A percentile compares a stretch with the other conserved stretches of the same genome.
Evolutionary conservation across 2,797 vertebrate genomes (phyloP).

Genomic region (Danionella dracula): DNA sequence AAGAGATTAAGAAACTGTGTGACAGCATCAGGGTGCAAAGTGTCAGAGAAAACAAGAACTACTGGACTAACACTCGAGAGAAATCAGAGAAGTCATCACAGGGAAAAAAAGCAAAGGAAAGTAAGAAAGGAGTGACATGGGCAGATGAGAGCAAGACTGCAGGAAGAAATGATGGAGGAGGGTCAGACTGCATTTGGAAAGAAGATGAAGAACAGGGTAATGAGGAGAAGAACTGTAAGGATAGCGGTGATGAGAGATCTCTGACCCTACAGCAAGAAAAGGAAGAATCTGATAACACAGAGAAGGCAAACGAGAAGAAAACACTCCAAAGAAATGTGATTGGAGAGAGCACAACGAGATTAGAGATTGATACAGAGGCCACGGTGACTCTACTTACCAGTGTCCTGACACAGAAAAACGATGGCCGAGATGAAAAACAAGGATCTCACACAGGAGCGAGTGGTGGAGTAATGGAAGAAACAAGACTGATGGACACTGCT

Average conservation of each 20-base stretch:
- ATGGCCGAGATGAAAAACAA: conserved; percentile 16
- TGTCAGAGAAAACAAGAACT: conserved; percentile 62
- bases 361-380: conserved; percentile 38
- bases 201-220: conserved; percentile 18
- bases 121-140: conserved; percentile 31
- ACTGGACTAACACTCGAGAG: conserved; percentile 58
- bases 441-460: conserved; percentile 9
- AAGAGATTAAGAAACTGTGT: conserved; percentile 64
- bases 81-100: conserved; percentile 50
- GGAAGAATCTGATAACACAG: conserved; percentile 44
- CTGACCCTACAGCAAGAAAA: background rate
- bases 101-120: conserved; percentile 36
- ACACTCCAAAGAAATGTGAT: conserved; percentile 28
- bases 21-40: conserved; percentile 52
- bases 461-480: background rate
- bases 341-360: conserved; percentile 47
- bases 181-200: conserved; percentile 1
- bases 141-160: conserved; percentile 17
- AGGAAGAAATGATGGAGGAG: conserved; percentile 9
- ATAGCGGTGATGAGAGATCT: conserved; percentile 9
- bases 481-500: background rate
- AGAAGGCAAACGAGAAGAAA: conserved; percentile 42
- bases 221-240: conserved; percentile 36
- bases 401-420: conserved; percentile 40
- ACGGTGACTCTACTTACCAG: conserved; percentile 46